Percentiles rank a stretch among this genome's conserved stretches.
Conservation (phyloP, 2,888 invertebrate species). For the Cheilosia variabilis region DNA sequence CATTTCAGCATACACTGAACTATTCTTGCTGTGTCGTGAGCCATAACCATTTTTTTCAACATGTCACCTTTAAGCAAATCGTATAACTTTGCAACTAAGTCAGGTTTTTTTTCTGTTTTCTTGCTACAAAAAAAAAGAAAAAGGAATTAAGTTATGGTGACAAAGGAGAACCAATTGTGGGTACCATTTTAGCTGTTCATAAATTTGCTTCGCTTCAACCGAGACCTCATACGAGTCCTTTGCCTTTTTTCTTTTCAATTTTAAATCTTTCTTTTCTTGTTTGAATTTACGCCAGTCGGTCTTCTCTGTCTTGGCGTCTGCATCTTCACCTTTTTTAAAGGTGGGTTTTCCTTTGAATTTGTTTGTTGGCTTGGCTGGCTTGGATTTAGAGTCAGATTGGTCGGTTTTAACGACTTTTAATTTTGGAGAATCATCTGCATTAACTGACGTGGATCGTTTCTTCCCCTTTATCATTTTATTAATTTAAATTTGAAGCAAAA, state of each 20-base stretch:
- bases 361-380: constrained; percentile 14
- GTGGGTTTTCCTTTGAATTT: constrained; percentile 47
- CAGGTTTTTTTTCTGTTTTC: constrained; percentile 83
- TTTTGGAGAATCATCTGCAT: constrained; percentile 39
- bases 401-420: constrained; percentile 50
- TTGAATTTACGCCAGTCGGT: constrained; percentile 91
- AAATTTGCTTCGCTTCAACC: constrained; percentile 86
- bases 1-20: constrained; percentile 94
- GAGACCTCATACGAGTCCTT: constrained; percentile 85
- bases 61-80: constrained; percentile 86
- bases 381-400: neutral
- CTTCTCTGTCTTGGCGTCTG: constrained; percentile 83
- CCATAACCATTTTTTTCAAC: constrained; percentile 88
- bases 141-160: neutral
- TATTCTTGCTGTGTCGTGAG: constrained; percentile 95
- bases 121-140: constrained; percentile 75
- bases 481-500: neutral
- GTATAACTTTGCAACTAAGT: constrained; percentile 86
- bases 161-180: neutral
- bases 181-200: constrained; percentile 85
- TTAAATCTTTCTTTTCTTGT: constrained; percentile 89
- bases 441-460: constrained; percentile 49
- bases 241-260: constrained; percentile 86
- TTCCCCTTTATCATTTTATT: constrained; percentile 65
- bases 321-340: neutral